Evolutionary conservation across 2,797 vertebrate genomes (phyloP), one percentile per base, ranked within the genome.

Genomic region (Aldrovandia affinis): DNA sequence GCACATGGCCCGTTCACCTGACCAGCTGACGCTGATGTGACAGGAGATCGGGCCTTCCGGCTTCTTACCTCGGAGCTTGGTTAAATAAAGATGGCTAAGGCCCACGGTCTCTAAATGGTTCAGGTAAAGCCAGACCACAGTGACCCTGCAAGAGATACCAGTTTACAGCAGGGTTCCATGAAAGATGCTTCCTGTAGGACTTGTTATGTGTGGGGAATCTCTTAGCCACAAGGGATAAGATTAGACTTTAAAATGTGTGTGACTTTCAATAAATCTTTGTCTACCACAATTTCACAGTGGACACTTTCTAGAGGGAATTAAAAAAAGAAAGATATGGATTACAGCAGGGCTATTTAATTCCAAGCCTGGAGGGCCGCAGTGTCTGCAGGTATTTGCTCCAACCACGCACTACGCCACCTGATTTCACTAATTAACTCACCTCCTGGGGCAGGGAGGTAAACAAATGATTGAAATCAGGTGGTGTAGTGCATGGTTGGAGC

Each of bases 1-100:
- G 18, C 70, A 75, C 70, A 44, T 75, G 70, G 70, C 22, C 70
- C 70, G 8, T 75, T 75, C 39, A 75, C 22, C 42, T 75, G 70
- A 44, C 68, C 15, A 7, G 33, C 36, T 44, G 70, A 47, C 6
- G 36, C 70, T 75, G 70, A 75, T 22, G 70, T n/a, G 70, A 10
- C 3, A 2, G 14, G 12, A 20, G 30, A 36, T 70, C 33, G 25
- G 30, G 54, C 54, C 54, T 52, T 57, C 55, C 47, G 47, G 6
- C 47, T 5, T 50, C 47, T 50, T 57, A 14, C 55, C 10, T 14
- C 30, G 30, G 12, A 44, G 36, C 70, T 7, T 7, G 10, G 36
- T 75, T 75, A 75, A 73, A 44, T 75, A 44, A 75, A 39, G 42
- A 75, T 44, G 39, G 39, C 39, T 44, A 44, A 42, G 39, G 39